Percentiles rank a stretch among this genome's conserved stretches.
phyloP scores from a whole-genome alignment of 2,797 vertebrate genomes.

The Hozukius guyotensis region DNA sequence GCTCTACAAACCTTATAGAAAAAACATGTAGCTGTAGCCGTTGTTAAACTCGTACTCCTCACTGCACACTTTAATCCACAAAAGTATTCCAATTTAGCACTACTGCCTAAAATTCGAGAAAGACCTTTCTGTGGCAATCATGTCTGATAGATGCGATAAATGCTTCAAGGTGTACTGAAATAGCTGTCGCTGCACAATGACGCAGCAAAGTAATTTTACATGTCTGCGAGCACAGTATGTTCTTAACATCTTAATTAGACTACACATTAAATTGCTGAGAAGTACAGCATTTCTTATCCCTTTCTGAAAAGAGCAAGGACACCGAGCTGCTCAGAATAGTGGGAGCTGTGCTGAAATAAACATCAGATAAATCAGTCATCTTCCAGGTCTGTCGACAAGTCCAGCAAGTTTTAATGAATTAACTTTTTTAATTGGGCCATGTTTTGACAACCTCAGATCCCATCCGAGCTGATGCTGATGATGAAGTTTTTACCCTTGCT shows the following conservation, averaged over 20 bases:
- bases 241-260: slow-evolving; percentile 65
- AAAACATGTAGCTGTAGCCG: neutral
- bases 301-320: slow-evolving; percentile 44
- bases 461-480: slow-evolving; percentile 26
- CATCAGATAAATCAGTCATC: slow-evolving; percentile 72
- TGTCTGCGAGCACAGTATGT: slow-evolving; percentile 22
- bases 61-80: neutral
- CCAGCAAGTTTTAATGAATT: slow-evolving; percentile 75
- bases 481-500: slow-evolving; percentile 31
- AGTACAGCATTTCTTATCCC: slow-evolving; percentile 36
- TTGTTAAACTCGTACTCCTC: neutral
- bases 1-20: neutral
- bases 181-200: slow-evolving; percentile 6
- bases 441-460: slow-evolving; percentile 69
- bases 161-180: slow-evolving; percentile 38
- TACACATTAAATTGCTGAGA: slow-evolving; percentile 48
- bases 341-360: slow-evolving; percentile 48
- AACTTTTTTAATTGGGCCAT: slow-evolving; percentile 74
- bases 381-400: slow-evolving; percentile 60
- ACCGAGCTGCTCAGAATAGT: slow-evolving; percentile 12
- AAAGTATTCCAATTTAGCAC: slow-evolving; percentile 17
- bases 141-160: slow-evolving; percentile 33
- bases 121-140: slow-evolving; percentile 6
- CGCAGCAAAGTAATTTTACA: slow-evolving; percentile 23
- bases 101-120: neutral